These are phyloP conservation scores for Ameiurus melas DNA, from an alignment of 2,113 vertebrate species.

Conservation along the genomic window DNA sequence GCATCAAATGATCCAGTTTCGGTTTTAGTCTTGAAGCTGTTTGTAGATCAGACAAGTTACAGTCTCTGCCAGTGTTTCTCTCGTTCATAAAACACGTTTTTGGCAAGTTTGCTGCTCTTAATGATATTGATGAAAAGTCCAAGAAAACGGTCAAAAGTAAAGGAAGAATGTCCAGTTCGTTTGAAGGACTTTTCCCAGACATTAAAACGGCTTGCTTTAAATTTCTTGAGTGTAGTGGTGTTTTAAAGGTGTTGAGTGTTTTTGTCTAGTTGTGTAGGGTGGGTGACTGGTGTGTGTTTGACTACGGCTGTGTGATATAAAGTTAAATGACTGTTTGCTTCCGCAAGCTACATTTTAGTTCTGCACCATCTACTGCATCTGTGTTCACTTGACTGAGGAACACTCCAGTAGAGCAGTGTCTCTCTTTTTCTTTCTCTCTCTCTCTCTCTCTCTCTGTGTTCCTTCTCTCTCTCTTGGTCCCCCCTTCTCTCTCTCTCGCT, in stretches of 20 bases:
- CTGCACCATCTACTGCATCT: slow-evolving; percentile 69
- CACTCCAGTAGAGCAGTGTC: slow-evolving; percentile 4
- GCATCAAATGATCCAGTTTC: neutral
- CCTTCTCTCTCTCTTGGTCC: too few species aligned
- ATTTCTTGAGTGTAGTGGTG: neutral
- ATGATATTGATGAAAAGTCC: neutral
- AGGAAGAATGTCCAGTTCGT: neutral
- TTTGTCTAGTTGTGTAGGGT: neutral
- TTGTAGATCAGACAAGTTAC: neutral
- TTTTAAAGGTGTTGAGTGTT: too few species aligned
- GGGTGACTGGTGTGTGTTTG: slow-evolving; percentile 10
- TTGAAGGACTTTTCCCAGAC: neutral
- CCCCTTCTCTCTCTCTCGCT: too few species aligned
- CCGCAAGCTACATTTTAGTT: slow-evolving; percentile 45
- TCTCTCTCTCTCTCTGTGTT: too few species aligned
- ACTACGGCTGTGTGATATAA: slow-evolving; percentile 1
- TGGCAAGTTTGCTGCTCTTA: too few species aligned
- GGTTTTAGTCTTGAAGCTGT: neutral
- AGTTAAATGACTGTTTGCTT: neutral
- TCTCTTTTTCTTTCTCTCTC: neutral
- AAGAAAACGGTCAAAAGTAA: neutral
- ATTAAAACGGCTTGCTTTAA: neutral
- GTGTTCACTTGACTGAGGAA: slow-evolving; percentile 63
- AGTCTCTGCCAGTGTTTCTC: neutral
- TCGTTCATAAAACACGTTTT: neutral